Base-by-base conservation (phyloP, 2,888 invertebrate species). In the Lapara coniferarum region DNA sequence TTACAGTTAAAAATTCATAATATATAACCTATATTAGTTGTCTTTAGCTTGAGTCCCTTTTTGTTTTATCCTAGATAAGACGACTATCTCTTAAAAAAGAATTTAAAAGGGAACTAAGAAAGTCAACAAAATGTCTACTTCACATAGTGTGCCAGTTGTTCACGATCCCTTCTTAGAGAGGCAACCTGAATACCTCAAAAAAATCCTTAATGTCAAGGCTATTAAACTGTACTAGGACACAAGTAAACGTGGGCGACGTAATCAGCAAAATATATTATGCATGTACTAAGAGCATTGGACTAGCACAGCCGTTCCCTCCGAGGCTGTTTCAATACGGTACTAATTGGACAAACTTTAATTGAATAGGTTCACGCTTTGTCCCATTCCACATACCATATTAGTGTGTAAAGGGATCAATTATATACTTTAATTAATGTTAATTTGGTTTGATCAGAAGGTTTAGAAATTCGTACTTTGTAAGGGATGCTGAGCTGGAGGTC, bases 321-420 rank as follows among this genome's bases (percentile, higher is more conserved):
- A 44, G 46, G 1, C 49, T 13, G 49, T 16, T 63, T 63, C 63
- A 63, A 63, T 63, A 12, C 19, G 12, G 0, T 19, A 49, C 49
- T 63, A 63, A 63, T 63, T 63, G 13, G 49, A 49, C 63, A 63
- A 30, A 14, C 57, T 37, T 16, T 16, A 46, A 63, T 49, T 63
- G 63, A 63, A 63, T 55, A 55, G 19, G 19, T 49, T 63, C 49
- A 49, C 63, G 49, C 63, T 63, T 49, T 59, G 59, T 44, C 5
- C 7, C 4, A 49, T 2, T 14, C 2, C 19, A 13, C 16, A 46
- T 7, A 19, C 46, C 6, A 37, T 19, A 12, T 10, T 19, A 63
- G 3, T 44, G 16, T 63, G 19, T 13, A 16, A 10, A 16, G 2
- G 10, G 10, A 53, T 0, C 16, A 58, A 59, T 63, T 63, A 49